Percentiles rank a stretch among this genome's conserved stretches.
These are phyloP conservation scores for Hydriomena furcata DNA, from an alignment of 2,888 invertebrate species.

Conservation along the genomic window DNA sequence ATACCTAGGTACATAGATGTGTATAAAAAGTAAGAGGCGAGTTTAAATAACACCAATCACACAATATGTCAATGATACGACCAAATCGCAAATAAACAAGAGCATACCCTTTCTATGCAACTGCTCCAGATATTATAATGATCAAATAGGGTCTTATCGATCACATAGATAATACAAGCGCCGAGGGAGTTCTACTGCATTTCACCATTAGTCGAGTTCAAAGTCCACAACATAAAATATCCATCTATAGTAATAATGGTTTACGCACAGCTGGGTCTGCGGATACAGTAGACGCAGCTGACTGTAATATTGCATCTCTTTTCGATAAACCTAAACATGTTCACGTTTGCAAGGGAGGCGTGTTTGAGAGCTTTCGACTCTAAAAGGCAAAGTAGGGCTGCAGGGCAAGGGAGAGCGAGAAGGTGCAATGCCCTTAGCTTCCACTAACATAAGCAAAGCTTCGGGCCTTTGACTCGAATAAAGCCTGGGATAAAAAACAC, in stretches of 20 bases:
- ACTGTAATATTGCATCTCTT: slow-evolving; percentile 72
- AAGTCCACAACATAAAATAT: slow-evolving; percentile 75
- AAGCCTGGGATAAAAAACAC: slow-evolving; percentile 73
- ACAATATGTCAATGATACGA: neutral
- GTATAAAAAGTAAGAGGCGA: neutral
- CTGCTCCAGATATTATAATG: slow-evolving; percentile 41
- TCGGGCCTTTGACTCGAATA: slow-evolving; percentile 73
- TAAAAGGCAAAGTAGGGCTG: slow-evolving; percentile 78
- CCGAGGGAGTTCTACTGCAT: slow-evolving; percentile 58
- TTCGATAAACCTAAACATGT: slow-evolving; percentile 58
- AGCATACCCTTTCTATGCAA: slow-evolving; percentile 43
- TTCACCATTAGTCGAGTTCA: slow-evolving; percentile 76
- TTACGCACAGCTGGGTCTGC: slow-evolving; percentile 72
- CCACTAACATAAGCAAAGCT: slow-evolving; percentile 69
- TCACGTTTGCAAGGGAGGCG: slow-evolving; percentile 62
- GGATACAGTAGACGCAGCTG: slow-evolving; percentile 63
- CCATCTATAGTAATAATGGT: slow-evolving; percentile 63
- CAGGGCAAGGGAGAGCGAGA: slow-evolving; percentile 80
- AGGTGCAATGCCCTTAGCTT: slow-evolving; percentile 80
- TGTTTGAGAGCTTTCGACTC: slow-evolving; percentile 62
- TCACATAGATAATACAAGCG: slow-evolving; percentile 58
- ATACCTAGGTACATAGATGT: too few relatives aligned
- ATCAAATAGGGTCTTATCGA: slow-evolving; percentile 56
- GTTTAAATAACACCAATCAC: neutral
- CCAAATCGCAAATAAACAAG: slow-evolving; percentile 25